Conservation (phyloP, 2,113 vertebrate species). For the Helogale parvula region DNA sequence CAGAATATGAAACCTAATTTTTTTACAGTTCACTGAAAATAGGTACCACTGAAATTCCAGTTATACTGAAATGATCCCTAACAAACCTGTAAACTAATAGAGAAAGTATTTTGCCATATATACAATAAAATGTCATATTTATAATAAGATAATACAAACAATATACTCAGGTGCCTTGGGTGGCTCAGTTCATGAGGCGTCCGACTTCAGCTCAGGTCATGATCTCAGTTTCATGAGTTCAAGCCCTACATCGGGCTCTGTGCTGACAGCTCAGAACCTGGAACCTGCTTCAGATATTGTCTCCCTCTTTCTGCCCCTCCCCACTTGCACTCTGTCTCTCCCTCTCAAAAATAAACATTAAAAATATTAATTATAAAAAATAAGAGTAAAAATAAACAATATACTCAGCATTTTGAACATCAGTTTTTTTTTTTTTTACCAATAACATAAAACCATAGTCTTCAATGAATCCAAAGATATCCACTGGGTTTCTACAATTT, state of each 20-base stretch:
- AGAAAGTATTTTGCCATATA: constrained; percentile 6
- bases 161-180: background rate
- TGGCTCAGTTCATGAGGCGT: too few species aligned
- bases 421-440: background rate
- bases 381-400: constrained; percentile 16
- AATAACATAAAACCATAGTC: background rate
- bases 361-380: too few species aligned
- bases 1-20: constrained; percentile 72
- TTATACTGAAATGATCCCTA: constrained; percentile 55
- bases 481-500: background rate
- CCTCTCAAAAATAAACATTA: too few species aligned
- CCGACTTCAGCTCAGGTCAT: too few species aligned
- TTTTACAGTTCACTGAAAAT: constrained; percentile 79
- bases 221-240: too few species aligned
- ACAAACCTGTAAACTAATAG: background rate
- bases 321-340: too few species aligned
- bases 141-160: background rate
- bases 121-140: background rate
- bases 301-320: too few species aligned
- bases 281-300: too few species aligned
- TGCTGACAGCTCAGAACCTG: too few species aligned
- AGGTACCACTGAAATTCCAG: constrained; percentile 83
- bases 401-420: constrained; percentile 35
- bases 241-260: too few species aligned
- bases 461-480: constrained; percentile 28